A percentile compares a stretch with the other conserved stretches of the same genome.
These are phyloP conservation scores for Eulimnadia texana DNA, from an alignment of 1,140 invertebrate species.

Conservation along the genomic window DNA sequence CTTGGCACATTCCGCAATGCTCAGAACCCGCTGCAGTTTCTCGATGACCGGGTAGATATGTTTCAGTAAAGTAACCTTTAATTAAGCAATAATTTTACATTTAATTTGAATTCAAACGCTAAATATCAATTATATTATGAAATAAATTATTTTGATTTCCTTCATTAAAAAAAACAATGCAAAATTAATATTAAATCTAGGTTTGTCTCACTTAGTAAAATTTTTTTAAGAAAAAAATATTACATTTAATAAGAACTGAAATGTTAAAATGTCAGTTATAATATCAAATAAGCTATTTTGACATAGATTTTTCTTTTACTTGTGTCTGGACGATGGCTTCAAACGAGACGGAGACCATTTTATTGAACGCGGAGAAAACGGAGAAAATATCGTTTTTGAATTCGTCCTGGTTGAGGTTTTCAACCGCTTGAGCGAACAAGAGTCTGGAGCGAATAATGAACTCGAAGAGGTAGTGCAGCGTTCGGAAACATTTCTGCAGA, in stretches of 20 bases:
- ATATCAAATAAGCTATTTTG: too few species aligned
- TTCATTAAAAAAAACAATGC: too few species aligned
- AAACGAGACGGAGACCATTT: slow-evolving; percentile 51
- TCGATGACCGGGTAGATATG: slow-evolving; percentile 31
- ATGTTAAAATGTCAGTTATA: too few species aligned
- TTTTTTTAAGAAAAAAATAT: too few species aligned
- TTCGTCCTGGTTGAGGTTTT: slow-evolving; percentile 71
- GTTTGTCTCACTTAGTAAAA: too few species aligned
- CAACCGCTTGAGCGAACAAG: slow-evolving; percentile 73
- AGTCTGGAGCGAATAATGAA: slow-evolving; percentile 83
- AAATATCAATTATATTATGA: too few species aligned
- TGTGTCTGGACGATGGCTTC: slow-evolving; percentile 63
- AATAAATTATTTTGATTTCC: too few species aligned
- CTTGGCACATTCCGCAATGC: slow-evolving; percentile 47
- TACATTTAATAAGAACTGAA: too few species aligned
- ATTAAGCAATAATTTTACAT: slow-evolving; percentile 17
- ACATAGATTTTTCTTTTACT: slow-evolving; percentile 30
- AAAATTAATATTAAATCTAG: too few species aligned
- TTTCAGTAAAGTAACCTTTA: slow-evolving; percentile 42
- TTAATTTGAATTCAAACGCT: too few species aligned
- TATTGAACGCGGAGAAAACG: slow-evolving; percentile 58
- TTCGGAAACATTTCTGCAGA: slow-evolving; percentile 76
- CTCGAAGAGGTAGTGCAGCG: slow-evolving; percentile 88
- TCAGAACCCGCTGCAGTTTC: slow-evolving; percentile 37
- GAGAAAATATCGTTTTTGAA: slow-evolving; percentile 59